Conservation (phyloP, 2,113 vertebrate genomes). For the Brachirus orientalis region DNA sequence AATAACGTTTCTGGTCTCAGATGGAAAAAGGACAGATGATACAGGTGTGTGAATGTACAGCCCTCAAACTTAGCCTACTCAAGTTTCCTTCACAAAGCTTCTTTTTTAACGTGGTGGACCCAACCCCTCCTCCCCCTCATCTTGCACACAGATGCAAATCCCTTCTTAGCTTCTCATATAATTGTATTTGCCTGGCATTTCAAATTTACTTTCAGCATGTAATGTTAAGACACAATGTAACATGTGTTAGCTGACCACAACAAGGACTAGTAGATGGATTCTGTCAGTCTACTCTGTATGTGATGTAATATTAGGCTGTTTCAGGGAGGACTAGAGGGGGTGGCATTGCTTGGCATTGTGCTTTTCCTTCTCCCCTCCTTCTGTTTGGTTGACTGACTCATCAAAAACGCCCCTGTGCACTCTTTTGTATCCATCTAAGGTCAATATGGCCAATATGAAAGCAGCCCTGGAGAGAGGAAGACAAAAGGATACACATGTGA, state of each 20-base stretch:
- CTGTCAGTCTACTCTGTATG: conserved; percentile 11
- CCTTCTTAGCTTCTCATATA: conserved; percentile 19
- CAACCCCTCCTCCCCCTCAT: conserved; percentile 42
- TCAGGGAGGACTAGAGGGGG: conserved; percentile 25
- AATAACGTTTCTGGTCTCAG: conserved; percentile 26
- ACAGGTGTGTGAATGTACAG: conserved; percentile 62
- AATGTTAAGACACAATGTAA: conserved; percentile 47
- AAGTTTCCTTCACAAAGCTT: conserved; percentile 73
- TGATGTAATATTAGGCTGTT: conserved; percentile 61
- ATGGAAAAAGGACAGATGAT: conserved; percentile 62
- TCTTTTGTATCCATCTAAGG: conserved; percentile 42
- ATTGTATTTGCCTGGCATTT: conserved; percentile 35
- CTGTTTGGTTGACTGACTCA: conserved; percentile 76
- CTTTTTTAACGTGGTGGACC: conserved; percentile 53
- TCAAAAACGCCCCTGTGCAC: conserved; percentile 58
- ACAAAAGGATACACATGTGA: conserved; percentile 71
- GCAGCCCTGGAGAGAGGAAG: conserved; percentile 54
- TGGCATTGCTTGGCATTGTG: conserved; percentile 46
- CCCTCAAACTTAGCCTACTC: conserved; percentile 59
- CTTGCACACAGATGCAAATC: conserved; percentile 56
- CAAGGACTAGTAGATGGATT: conserved; percentile 16
- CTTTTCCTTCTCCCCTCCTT: conserved; percentile 53
- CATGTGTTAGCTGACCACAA: conserved; percentile 39
- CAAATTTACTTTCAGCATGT: conserved; percentile 33
- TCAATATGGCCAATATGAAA: conserved; percentile 63